Conservation (phyloP, 2,888 invertebrate genomes). For the Crepidodera aurea region DNA sequence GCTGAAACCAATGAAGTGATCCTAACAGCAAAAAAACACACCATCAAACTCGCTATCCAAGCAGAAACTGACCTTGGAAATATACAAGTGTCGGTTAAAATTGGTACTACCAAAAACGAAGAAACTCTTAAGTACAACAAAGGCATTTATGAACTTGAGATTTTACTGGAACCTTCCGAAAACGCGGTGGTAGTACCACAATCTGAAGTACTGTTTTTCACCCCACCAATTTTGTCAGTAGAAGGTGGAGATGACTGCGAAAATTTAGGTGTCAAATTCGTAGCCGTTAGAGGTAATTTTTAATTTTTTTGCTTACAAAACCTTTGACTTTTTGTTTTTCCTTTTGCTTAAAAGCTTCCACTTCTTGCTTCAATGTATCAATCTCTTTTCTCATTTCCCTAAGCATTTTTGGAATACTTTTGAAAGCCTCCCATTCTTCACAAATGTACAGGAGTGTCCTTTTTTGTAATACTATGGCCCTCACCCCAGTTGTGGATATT, state of each 20-base stretch:
- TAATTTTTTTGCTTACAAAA: neutral
- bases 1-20: slow-evolving; percentile 56
- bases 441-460: too few relatives aligned
- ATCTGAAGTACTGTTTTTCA: slow-evolving; percentile 77
- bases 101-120: slow-evolving; percentile 36
- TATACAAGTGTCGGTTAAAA: slow-evolving; percentile 46
- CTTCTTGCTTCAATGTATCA: too few relatives aligned
- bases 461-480: too few relatives aligned
- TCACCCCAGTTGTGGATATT: too few relatives aligned
- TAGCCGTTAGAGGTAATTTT: slow-evolving; percentile 57
- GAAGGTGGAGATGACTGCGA: slow-evolving; percentile 75
- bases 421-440: too few relatives aligned
- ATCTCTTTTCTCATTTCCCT: too few relatives aligned
- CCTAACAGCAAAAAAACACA: slow-evolving; percentile 56
- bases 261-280: slow-evolving; percentile 66
- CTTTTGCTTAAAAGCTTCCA: too few relatives aligned
- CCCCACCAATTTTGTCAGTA: slow-evolving; percentile 68
- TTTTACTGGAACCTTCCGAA: slow-evolving; percentile 64
- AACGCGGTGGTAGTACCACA: slow-evolving; percentile 70
- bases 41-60: slow-evolving; percentile 48
- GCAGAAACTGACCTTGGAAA: slow-evolving; percentile 51
- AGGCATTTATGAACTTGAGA: slow-evolving; percentile 59
- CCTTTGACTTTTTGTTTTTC: neutral
- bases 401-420: too few relatives aligned
- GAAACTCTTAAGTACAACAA: slow-evolving; percentile 41